phyloP scores from a whole-genome alignment of 2,113 vertebrate species.

The Neoarius graeffei region DNA sequence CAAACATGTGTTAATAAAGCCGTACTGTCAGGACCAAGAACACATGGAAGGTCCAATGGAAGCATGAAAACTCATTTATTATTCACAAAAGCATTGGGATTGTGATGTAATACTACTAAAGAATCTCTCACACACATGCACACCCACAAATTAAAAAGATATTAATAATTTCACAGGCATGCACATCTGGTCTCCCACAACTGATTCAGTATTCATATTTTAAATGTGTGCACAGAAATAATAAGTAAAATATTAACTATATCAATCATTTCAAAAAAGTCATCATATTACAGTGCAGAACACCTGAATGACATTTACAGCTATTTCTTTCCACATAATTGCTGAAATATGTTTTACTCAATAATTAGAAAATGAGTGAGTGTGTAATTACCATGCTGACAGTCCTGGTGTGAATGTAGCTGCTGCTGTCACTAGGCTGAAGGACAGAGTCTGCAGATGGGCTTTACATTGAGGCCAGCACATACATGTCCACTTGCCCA shows the following conservation, averaged over 20 bases:
- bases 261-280: not conserved
- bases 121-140: not conserved
- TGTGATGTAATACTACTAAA: not conserved
- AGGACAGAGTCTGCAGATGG: not conserved
- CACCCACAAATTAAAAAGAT: not conserved
- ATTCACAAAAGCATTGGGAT: not conserved
- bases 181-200: not conserved
- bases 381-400: constrained; percentile 44
- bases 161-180: not conserved
- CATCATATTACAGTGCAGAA: not conserved
- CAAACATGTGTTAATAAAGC: constrained; percentile 82
- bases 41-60: not conserved
- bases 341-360: not conserved
- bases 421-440: not conserved
- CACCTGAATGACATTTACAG: not conserved
- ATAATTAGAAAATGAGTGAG: not conserved
- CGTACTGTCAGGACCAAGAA: constrained; percentile 68
- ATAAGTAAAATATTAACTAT: not conserved
- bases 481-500: not conserved
- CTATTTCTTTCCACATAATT: not conserved
- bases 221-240: not conserved
- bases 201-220: not conserved
- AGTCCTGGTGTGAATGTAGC: not conserved
- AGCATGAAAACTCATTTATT: not conserved
- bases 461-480: constrained; percentile 12